phyloP scores from a whole-genome alignment of 2,797 vertebrate species.

The Anabacerthia variegaticeps region DNA sequence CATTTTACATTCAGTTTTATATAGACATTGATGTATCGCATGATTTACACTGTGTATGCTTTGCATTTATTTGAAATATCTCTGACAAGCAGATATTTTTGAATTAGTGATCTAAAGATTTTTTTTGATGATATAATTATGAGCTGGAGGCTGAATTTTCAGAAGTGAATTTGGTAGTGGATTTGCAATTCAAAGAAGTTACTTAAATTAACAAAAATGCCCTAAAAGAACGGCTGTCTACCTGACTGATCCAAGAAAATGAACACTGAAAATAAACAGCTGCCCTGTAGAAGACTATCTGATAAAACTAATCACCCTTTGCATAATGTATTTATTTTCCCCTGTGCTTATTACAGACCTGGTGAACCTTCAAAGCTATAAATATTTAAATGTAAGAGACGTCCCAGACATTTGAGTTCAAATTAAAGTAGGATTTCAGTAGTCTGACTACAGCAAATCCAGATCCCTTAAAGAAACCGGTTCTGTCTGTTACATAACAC shows the following conservation, averaged over 20 bases:
- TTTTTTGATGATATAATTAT: slow-evolving; percentile 67
- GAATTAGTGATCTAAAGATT: slow-evolving; percentile 60
- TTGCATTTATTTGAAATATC: slow-evolving; percentile 61
- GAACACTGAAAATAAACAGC: slow-evolving; percentile 70
- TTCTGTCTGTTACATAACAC: background rate
- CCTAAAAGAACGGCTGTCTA: slow-evolving; percentile 68
- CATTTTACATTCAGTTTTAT: slow-evolving; percentile 28
- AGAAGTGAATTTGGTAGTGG: slow-evolving; percentile 45
- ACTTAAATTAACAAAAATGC: slow-evolving; percentile 67
- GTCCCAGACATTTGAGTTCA: background rate
- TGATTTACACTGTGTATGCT: slow-evolving; percentile 31
- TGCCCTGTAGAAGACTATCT: slow-evolving; percentile 52
- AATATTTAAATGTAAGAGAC: slow-evolving; percentile 65
- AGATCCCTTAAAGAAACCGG: background rate
- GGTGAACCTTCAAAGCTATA: slow-evolving; percentile 56
- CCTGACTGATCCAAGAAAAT: slow-evolving; percentile 66
- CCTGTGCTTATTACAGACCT: slow-evolving; percentile 62
- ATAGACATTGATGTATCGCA: slow-evolving; percentile 15
- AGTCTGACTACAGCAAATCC: background rate
- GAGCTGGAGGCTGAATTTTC: slow-evolving; percentile 61
- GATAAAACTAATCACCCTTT: slow-evolving; percentile 68
- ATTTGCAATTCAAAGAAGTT: slow-evolving; percentile 71
- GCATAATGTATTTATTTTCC: slow-evolving; percentile 70
- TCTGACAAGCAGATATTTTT: slow-evolving; percentile 48
- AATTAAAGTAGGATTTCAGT: slow-evolving; percentile 15